Evolutionary conservation across 2,888 invertebrate species (phyloP), one percentile per base, ranked within the genome.

Genomic region (Hyppa rectilinea): DNA sequence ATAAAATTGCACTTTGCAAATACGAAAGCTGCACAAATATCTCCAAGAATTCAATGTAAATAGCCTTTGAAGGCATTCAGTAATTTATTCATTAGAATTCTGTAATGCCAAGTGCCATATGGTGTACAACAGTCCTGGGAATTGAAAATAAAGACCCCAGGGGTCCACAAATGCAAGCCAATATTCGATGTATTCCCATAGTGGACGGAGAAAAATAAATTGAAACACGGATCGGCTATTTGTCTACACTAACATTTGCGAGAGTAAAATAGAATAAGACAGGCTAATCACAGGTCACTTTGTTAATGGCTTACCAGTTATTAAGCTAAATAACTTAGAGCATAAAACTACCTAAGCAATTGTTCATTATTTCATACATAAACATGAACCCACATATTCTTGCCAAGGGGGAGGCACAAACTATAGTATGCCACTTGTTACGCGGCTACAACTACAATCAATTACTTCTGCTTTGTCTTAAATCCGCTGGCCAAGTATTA

Each of bases 11-110:
- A 45, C 17, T 64, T 43, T 10, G n/a, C 29, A 55, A 75, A 75
- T 36, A 38, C 29, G 49, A 55, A 55, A 45, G 17, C 23, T 6
- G 43, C 26, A 23, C 40, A 58, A 56, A 38, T 47, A 53, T 38
- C 12, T 14, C 20, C 3, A 29, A 49, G 52, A 60, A 66, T 52
- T 55, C 20, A 71, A 62, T 63, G 62, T 31, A 60, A 71, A 63
- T 38, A 34, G 36, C 9, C 38, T 71, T 59, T 53, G 43, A 62
- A 80, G 45, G 38, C 23, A 29, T 52, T 53, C 29, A 49, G 14
- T 64, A 64, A 69, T 69, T 75, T 80, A 78, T 76, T 76, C 49
- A 76, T 80, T 69, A 58, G 43, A 70, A 45, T 56, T 61, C 47
- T 70, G 53, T 74, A 49, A 62, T 80, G 58, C 47, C 43, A 74